Conservation (phyloP, 2,113 vertebrate species). For the Seriola quinqueradiata region DNA sequence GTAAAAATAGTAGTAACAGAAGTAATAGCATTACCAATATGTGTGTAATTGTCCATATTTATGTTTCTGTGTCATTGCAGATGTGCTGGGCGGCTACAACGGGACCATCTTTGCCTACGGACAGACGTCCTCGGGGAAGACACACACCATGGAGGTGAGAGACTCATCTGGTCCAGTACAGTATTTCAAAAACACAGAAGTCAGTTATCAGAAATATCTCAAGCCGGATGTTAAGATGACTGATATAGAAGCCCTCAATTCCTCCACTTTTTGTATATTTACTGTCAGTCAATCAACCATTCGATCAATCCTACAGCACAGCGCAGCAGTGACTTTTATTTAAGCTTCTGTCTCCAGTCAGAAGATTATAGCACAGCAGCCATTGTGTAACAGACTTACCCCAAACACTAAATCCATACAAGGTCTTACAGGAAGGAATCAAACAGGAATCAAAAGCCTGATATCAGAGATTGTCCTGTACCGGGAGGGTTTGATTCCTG, state of each 20-base stretch:
- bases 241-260: too few relatives aligned
- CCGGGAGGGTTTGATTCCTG: background rate
- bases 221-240: too few relatives aligned
- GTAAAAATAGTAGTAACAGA: too few relatives aligned
- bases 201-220: too few relatives aligned
- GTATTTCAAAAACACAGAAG: too few relatives aligned
- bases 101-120: conserved; percentile 96
- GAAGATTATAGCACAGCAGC: conserved; percentile 19
- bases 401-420: background rate
- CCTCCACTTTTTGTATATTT: too few relatives aligned
- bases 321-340: background rate
- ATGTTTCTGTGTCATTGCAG: conserved; percentile 65
- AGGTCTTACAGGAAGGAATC: too few relatives aligned
- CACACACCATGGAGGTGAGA: conserved; percentile 76
- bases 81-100: conserved; percentile 95
- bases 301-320: background rate
- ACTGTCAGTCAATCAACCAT: too few relatives aligned
- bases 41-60: too few relatives aligned
- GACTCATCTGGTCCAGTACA: background rate
- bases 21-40: too few relatives aligned
- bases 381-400: conserved; percentile 50
- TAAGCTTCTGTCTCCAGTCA: background rate
- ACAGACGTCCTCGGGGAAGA: conserved; percentile 93
- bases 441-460: too few relatives aligned
- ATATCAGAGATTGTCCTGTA: too few relatives aligned